phyloP scores from a whole-genome alignment of 2,888 invertebrate species.

The Caenorhabditis sinica region DNA sequence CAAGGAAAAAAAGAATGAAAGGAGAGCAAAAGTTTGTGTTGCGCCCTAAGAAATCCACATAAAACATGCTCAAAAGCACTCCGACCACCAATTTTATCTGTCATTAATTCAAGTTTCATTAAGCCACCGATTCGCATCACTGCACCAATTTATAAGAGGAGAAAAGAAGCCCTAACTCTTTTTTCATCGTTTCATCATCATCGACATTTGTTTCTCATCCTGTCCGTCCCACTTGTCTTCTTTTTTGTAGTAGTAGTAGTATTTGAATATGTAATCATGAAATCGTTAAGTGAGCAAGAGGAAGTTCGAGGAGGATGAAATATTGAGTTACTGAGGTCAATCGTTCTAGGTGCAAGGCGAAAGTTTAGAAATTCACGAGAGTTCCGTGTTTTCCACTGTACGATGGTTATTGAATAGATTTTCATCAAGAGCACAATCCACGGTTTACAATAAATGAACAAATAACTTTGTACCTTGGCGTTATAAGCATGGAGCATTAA shows the following conservation, averaged over 20 bases:
- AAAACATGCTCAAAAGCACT: conserved; percentile 62
- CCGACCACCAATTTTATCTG: conserved; percentile 60
- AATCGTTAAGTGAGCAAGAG: conserved; percentile 29
- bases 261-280: conserved; percentile 35
- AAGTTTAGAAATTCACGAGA: too few species aligned
- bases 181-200: conserved; percentile 48
- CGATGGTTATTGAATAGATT: too few species aligned
- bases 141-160: conserved; percentile 52
- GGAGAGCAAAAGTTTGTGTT: conserved; percentile 42
- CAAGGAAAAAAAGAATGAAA: not conserved
- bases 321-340: too few species aligned
- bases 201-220: conserved; percentile 49
- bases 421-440: too few species aligned
- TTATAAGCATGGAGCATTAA: too few species aligned
- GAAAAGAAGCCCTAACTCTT: conserved; percentile 19
- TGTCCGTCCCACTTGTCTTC: not conserved
- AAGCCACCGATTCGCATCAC: conserved; percentile 64
- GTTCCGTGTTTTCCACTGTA: too few species aligned
- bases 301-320: not conserved
- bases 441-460: too few species aligned
- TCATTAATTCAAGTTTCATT: conserved; percentile 66
- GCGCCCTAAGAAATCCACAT: conserved; percentile 46
- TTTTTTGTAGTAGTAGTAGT: conserved; percentile 12
- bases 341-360: too few species aligned
- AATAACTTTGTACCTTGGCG: too few species aligned